Conservation (phyloP, 2,797 vertebrate species). For the Sparidentex hasta region DNA sequence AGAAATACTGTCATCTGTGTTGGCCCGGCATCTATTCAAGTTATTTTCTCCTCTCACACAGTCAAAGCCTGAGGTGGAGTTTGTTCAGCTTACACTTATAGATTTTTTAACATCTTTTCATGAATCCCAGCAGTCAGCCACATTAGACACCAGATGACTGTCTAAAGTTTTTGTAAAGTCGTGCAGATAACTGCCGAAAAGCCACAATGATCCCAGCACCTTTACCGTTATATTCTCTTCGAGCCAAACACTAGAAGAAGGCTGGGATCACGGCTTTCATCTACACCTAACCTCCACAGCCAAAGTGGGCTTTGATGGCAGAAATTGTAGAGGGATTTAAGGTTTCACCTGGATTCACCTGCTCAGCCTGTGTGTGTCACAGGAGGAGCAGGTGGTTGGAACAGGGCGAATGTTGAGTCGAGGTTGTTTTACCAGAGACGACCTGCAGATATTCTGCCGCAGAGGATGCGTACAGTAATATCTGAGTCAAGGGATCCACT, state of each 20-base stretch:
- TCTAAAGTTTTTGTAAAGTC: constrained; percentile 20
- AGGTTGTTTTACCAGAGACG: constrained; percentile 41
- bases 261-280: constrained; percentile 33
- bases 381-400: constrained; percentile 42
- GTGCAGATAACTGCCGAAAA: constrained; percentile 25
- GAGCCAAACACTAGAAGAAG: constrained; percentile 12
- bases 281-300: constrained; percentile 23
- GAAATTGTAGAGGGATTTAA: constrained; percentile 37
- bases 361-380: constrained; percentile 28
- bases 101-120: constrained; percentile 23
- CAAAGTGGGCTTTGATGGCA: constrained; percentile 28
- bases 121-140: constrained; percentile 14
- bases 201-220: constrained; percentile 3
- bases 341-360: constrained; percentile 54
- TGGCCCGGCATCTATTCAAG: neutral
- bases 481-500: constrained; percentile 31
- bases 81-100: constrained; percentile 11
- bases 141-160: neutral
- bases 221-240: constrained; percentile 17
- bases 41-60: neutral
- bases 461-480: constrained; percentile 14
- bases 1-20: neutral
- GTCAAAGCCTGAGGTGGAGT: neutral
- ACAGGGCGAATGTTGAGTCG: constrained; percentile 39
- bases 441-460: constrained; percentile 14